Percentiles rank a stretch among this genome's conserved stretches.
phyloP scores from a whole-genome alignment of 2,797 vertebrate species.

The Myotis pilosus region DNA sequence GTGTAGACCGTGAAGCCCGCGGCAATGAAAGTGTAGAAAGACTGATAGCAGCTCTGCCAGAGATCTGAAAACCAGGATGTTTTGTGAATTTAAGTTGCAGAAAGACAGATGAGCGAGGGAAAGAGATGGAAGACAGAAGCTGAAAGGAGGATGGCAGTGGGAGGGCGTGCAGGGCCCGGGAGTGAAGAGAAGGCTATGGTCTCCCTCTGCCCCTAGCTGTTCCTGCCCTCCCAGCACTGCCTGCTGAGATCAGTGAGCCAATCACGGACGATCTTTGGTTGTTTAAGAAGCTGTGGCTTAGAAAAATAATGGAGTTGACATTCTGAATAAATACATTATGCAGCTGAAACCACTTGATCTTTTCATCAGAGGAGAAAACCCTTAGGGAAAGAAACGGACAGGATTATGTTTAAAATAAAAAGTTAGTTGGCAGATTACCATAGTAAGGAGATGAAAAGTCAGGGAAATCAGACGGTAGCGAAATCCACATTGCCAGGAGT shows the following conservation, averaged over 20 bases:
- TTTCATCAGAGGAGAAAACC: constrained; percentile 8
- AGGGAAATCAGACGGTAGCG: neutral
- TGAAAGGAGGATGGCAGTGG: neutral
- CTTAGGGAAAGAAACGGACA: neutral
- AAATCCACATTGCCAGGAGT: neutral
- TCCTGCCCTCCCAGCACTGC: neutral
- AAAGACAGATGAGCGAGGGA: neutral
- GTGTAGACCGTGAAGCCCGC: neutral
- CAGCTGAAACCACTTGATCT: neutral
- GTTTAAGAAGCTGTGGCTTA: neutral
- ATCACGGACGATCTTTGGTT: neutral
- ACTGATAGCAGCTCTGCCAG: neutral
- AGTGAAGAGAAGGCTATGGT: neutral
- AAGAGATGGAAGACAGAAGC: neutral
- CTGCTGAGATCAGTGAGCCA: neutral
- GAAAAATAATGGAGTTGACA: neutral
- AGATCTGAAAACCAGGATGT: neutral
- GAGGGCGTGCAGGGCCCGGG: neutral
- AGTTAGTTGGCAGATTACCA: neutral
- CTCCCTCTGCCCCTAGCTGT: neutral
- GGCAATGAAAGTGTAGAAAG: neutral
- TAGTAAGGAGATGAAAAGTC: neutral
- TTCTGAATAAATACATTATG: neutral
- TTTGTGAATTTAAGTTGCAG: neutral
- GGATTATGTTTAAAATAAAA: neutral